Conservation (phyloP, 2,888 invertebrate genomes). For the Lithophane leautieri region DNA sequence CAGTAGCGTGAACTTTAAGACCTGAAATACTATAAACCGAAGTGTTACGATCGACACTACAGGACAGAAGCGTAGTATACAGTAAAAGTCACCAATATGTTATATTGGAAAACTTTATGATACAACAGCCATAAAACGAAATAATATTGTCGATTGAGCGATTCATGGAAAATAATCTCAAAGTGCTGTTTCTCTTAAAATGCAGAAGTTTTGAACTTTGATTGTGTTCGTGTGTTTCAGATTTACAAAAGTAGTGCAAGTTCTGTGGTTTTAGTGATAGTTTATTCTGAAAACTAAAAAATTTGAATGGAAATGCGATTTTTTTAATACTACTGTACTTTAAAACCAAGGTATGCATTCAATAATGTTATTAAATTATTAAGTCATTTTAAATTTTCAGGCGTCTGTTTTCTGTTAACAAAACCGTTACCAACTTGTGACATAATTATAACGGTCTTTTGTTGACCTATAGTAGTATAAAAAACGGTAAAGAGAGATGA, state of each 20-base stretch:
- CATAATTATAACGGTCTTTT: too few species aligned
- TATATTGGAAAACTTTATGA: slow-evolving; percentile 59
- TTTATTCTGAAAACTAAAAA: not conserved
- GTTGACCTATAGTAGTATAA: too few species aligned
- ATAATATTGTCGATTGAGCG: slow-evolving; percentile 45
- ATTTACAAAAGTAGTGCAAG: not conserved
- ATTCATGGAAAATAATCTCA: slow-evolving; percentile 35
- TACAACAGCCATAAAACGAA: slow-evolving; percentile 52
- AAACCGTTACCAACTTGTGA: too few species aligned
- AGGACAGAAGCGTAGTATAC: slow-evolving; percentile 15
- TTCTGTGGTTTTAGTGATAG: too few species aligned
- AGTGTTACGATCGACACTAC: slow-evolving; percentile 46
- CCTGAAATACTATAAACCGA: slow-evolving; percentile 49
- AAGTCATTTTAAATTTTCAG: not conserved
- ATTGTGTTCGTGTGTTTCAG: slow-evolving; percentile 11
- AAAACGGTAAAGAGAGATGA: too few species aligned
- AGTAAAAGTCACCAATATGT: slow-evolving; percentile 57
- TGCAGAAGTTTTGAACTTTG: slow-evolving; percentile 10
- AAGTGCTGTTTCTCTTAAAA: slow-evolving; percentile 32
- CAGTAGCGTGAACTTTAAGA: slow-evolving; percentile 38
- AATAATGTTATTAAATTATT: too few species aligned
- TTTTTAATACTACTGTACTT: not conserved
- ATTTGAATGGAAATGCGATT: not conserved
- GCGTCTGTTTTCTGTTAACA: not conserved
- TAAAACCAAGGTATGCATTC: not conserved